Evolutionary conservation across 2,797 vertebrate species (phyloP).

Genomic region (Macropodus opercularis): DNA sequence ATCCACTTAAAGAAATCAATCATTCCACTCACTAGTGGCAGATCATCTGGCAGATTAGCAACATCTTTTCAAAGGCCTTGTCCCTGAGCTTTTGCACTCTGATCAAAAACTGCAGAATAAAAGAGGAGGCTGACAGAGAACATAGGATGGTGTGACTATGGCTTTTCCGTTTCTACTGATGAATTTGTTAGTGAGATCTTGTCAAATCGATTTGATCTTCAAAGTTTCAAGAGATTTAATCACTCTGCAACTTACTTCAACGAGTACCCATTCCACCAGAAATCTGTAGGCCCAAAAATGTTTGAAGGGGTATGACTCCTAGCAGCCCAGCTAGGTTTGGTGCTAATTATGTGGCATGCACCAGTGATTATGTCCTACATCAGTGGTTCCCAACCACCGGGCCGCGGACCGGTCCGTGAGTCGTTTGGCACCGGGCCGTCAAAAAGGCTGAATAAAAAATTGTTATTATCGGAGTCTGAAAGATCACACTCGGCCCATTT

Average conservation of each 20-base stretch:
- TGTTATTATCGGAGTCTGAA: too few species aligned
- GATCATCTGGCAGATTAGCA: conserved; percentile 56
- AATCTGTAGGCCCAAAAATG: not conserved
- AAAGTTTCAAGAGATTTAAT: not conserved
- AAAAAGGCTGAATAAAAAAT: too few species aligned
- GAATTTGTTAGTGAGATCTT: not conserved
- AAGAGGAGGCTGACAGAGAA: conserved; percentile 17
- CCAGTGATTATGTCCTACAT: too few species aligned
- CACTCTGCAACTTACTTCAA: not conserved
- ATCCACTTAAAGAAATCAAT: conserved; percentile 72
- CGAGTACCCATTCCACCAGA: not conserved
- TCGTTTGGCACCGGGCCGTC: too few species aligned
- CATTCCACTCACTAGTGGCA: conserved; percentile 70
- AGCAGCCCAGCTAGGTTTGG: too few species aligned
- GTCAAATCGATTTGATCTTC: conserved; percentile 15
- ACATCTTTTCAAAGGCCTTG: conserved; percentile 47
- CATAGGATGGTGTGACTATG: not conserved
- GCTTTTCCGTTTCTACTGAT: not conserved
- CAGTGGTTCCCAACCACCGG: too few species aligned
- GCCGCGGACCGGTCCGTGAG: too few species aligned
- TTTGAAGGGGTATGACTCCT: too few species aligned
- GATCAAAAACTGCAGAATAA: conserved; percentile 51
- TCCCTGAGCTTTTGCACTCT: conserved; percentile 30
- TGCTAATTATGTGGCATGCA: too few species aligned
- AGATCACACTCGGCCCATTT: too few species aligned